These are phyloP conservation scores for Limosa lapponica DNA, from an alignment of 2,797 vertebrate genomes.

Conservation along the genomic window DNA sequence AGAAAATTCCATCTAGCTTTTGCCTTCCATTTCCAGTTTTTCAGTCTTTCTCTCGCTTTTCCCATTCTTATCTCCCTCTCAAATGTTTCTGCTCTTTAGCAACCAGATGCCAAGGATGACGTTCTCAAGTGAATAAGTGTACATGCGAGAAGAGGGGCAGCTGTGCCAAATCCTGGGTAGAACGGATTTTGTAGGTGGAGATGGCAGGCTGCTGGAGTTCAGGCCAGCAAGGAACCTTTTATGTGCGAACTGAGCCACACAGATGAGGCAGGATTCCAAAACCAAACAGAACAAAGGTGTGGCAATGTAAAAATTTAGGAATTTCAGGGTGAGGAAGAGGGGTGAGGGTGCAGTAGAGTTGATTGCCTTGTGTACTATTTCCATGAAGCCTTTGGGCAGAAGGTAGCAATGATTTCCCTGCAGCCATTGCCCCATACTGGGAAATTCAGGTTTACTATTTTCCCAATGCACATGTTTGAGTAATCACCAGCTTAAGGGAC, in stretches of 20 bases:
- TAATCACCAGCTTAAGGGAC: neutral
- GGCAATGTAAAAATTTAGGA: neutral
- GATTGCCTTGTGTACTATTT: neutral
- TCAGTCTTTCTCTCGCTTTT: neutral
- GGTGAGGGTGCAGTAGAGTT: neutral
- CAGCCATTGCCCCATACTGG: accelerated
- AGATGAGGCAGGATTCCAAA: neutral
- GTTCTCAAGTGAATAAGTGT: neutral
- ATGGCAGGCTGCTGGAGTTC: neutral
- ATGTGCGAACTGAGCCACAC: neutral
- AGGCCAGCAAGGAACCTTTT: neutral
- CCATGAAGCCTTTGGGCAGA: neutral
- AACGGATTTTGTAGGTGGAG: constrained; percentile 11
- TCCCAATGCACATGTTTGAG: neutral
- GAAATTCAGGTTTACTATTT: neutral
- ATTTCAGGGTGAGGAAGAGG: neutral
- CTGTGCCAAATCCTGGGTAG: neutral
- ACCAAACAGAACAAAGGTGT: neutral
- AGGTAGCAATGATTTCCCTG: neutral
- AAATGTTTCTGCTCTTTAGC: neutral
- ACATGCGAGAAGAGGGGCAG: neutral
- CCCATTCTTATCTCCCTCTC: constrained; percentile 28
- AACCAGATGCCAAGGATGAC: constrained; percentile 17
- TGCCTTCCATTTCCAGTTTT: neutral
- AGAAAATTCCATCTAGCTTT: neutral